A percentile compares a stretch with the other conserved stretches of the same genome.
Conservation (phyloP, 64 coral and sea anemone genomes). For the Orbicella faveolata region DNA sequence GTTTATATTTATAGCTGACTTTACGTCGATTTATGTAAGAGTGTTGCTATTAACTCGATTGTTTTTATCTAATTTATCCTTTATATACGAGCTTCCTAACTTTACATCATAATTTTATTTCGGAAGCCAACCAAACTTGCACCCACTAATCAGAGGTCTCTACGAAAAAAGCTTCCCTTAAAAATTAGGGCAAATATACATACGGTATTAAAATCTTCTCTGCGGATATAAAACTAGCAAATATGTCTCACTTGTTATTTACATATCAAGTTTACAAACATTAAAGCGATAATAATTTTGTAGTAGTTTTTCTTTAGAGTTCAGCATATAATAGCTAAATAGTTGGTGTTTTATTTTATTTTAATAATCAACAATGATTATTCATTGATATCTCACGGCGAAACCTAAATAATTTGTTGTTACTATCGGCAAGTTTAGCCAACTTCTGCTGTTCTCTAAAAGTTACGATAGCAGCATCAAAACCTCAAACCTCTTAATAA, state of each 20-base stretch:
- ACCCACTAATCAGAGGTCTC: not conserved
- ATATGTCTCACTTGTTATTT: not conserved
- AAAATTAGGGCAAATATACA: constrained; percentile 8
- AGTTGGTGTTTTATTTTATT: not conserved
- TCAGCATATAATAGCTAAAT: not conserved
- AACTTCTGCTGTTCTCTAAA: not conserved
- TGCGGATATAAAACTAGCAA: constrained; percentile 23
- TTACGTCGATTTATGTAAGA: not conserved
- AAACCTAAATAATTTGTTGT: not conserved
- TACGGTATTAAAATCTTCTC: not conserved
- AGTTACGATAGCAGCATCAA: not conserved
- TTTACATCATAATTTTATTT: not conserved
- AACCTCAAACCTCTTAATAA: too few species aligned
- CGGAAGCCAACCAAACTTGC: not conserved
- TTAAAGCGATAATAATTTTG: not conserved
- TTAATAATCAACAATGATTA: not conserved
- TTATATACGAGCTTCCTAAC: not conserved
- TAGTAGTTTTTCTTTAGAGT: not conserved
- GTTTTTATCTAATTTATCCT: not conserved
- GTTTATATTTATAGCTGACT: not conserved
- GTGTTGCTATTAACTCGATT: not conserved
- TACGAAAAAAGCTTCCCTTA: constrained; percentile 6
- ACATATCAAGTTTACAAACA: constrained; percentile 19
- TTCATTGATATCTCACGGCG: not conserved
- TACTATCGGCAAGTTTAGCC: not conserved